phyloP scores from a whole-genome alignment of 2,113 vertebrate genomes.

The Tupaia tana region DNA sequence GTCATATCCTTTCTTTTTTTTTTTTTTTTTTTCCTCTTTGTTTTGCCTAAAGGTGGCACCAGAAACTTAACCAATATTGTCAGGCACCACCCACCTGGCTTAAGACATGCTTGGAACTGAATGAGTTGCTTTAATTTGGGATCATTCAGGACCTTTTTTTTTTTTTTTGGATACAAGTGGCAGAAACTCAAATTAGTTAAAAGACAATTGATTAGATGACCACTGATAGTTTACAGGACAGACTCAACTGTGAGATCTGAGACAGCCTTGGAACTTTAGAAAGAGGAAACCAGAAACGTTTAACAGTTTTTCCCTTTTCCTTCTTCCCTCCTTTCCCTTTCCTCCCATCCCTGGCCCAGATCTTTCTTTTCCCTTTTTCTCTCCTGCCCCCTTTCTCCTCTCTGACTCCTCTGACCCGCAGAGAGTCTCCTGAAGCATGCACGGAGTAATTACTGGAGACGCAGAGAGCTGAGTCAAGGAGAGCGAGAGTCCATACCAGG shows the following conservation, averaged over 20 bases:
- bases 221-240: neutral
- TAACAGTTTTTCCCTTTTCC: too few relatives aligned
- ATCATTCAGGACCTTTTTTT: neutral
- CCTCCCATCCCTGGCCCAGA: too few relatives aligned
- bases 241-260: neutral
- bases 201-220: neutral
- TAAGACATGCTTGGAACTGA: neutral
- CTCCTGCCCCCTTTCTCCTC: too few relatives aligned
- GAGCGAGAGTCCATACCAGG: too few relatives aligned
- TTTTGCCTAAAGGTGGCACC: neutral
- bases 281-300: neutral
- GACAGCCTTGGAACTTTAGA: neutral
- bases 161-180: neutral
- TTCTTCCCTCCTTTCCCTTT: too few relatives aligned
- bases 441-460: too few relatives aligned
- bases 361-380: neutral
- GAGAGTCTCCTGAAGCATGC: too few relatives aligned
- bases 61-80: neutral
- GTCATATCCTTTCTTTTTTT: too few relatives aligned
- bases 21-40: neutral
- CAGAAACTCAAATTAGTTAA: neutral
- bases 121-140: neutral
- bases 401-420: too few relatives aligned
- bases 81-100: neutral
- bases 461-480: too few relatives aligned